Conservation (phyloP, 2,113 vertebrate genomes). For the Elachura formosa region DNA sequence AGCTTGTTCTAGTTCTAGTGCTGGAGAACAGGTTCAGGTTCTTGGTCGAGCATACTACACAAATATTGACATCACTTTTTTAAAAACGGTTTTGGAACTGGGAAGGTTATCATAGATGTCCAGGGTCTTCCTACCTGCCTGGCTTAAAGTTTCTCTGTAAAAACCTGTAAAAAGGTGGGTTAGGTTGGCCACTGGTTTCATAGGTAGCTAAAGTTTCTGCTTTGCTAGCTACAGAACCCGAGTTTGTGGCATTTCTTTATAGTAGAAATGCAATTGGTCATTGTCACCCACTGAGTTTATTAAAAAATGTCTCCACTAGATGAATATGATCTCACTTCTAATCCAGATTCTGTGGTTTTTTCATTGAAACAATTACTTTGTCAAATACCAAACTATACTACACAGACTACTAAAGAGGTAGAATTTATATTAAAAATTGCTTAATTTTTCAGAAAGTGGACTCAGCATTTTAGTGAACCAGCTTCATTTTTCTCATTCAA, state of each 20-base stretch:
- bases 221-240: background rate
- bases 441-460: background rate
- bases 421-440: background rate
- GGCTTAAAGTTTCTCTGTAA: background rate
- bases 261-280: background rate
- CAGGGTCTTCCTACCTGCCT: background rate
- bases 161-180: background rate
- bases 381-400: background rate
- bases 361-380: background rate
- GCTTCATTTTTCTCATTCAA: background rate
- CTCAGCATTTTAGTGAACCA: background rate
- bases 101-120: background rate
- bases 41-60: background rate
- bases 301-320: background rate
- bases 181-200: background rate
- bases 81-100: background rate
- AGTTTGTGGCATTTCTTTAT: background rate
- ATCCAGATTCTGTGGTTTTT: background rate
- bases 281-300: background rate
- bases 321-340: background rate
- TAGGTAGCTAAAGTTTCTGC: background rate
- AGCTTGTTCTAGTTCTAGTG: background rate
- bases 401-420: background rate
- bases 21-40: background rate
- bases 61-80: background rate